Evolutionary conservation across 2,797 vertebrate species (phyloP).

Genomic region (Characodon lateralis): DNA sequence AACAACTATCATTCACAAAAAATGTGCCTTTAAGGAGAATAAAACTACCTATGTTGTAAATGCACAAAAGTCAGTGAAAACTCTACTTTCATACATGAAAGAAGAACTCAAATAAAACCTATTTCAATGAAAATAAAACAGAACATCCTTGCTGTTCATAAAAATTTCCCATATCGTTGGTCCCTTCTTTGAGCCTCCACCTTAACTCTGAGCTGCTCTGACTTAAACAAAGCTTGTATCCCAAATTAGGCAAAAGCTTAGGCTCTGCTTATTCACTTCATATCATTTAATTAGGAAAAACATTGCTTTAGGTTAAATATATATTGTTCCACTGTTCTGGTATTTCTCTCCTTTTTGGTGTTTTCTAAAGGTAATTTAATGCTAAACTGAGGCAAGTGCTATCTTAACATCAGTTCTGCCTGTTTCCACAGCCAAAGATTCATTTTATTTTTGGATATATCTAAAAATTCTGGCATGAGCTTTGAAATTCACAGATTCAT

Average conservation of each 20-base stretch:
- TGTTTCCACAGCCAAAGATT: too few relatives aligned
- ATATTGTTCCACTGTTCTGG: not conserved
- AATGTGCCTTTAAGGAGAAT: conserved; percentile 16
- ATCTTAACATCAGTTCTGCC: not conserved
- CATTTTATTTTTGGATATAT: not conserved
- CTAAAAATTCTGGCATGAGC: not conserved
- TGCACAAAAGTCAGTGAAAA: not conserved
- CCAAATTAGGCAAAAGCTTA: too few relatives aligned
- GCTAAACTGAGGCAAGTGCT: not conserved
- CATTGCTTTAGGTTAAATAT: not conserved
- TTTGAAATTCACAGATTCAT: not conserved
- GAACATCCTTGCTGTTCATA: not conserved
- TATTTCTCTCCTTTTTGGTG: not conserved
- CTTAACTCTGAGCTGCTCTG: not conserved
- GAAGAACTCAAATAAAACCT: not conserved
- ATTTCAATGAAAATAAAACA: not conserved
- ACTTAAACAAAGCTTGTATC: not conserved
- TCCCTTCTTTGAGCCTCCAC: not conserved
- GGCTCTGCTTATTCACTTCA: not conserved
- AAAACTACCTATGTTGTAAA: conserved; percentile 27
- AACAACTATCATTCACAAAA: conserved; percentile 3
- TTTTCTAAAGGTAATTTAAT: not conserved
- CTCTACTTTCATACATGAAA: not conserved
- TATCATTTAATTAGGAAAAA: not conserved
- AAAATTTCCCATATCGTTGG: not conserved